Percentiles rank a stretch among this genome's conserved stretches.
Conservation (phyloP, 2,113 vertebrate species). For the Tychaedon coryphoeus region DNA sequence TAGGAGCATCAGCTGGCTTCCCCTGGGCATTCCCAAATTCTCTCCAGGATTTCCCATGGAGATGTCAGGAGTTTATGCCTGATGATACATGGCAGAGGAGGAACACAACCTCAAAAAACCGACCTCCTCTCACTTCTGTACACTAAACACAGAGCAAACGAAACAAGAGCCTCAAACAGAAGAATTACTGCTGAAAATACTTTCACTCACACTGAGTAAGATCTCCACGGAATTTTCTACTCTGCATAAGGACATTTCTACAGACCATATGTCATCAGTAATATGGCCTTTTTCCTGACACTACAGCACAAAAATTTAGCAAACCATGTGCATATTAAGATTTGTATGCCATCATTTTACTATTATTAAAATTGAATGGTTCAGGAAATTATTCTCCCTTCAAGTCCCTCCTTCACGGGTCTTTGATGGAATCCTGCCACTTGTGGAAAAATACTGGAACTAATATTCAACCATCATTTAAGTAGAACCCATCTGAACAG, state of each 20-base stretch:
- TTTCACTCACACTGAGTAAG: background rate
- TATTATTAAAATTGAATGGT: background rate
- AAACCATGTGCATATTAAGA: background rate
- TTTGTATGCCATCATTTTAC: background rate
- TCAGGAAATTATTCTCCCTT: background rate
- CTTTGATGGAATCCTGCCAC: background rate
- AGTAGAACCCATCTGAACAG: background rate
- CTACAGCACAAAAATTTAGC: background rate
- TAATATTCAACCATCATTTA: background rate
- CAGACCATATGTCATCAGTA: background rate
- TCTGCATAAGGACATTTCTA: background rate
- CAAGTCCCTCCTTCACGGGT: background rate
- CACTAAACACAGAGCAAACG: background rate
- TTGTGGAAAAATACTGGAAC: background rate
- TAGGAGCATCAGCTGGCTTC: background rate
- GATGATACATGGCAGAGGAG: background rate
- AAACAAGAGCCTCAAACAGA: background rate
- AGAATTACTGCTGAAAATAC: background rate
- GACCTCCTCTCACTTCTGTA: background rate
- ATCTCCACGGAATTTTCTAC: background rate
- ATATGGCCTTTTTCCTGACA: background rate
- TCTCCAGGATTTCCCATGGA: background rate
- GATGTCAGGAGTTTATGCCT: background rate
- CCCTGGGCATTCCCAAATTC: background rate
- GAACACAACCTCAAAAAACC: background rate